Base-by-base conservation (phyloP, 2,113 vertebrate species). In the Barnardius zonarius region DNA sequence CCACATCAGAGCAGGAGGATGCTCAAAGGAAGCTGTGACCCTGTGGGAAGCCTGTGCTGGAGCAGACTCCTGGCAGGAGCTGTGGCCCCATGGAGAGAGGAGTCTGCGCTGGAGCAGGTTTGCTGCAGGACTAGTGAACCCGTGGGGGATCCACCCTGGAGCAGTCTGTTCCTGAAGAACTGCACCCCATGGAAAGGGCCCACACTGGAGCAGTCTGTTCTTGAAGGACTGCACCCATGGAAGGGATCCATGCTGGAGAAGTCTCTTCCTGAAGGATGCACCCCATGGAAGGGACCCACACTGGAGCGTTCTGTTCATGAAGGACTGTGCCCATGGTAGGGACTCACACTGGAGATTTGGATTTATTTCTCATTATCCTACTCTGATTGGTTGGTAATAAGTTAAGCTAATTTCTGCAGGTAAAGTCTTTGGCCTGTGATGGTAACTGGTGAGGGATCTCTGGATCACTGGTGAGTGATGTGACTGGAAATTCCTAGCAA, bases 401-500 rank as follows among this genome's bases (percentile, higher is more conserved):
- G 30, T 55, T 33, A 55, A 55, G 20, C 54, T 33, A 55, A 33
- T 55, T 55, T 33, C 30, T 2, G 7, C 54, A 55, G 31, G 54
- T 55, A 18, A 18, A 55, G 54, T 55, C 30, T 33, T 55, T 33
- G 33, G 30, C 18, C 31, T 55, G 54, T 33, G 54, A 55, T 33
- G 30, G 10, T 55, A 33, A 55, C 54, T 33, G 54, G 54, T 55
- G 30, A 55, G 11, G 33, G 54, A 55, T 20, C 18, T 55, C 30
- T 33, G 54, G 30, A 55, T 55, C 54, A 55, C 30, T 55, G 54
- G 54, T 33, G 30, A 55, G 30, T 55, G 54, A 33, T 55, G 17
- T 55, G 54, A 86, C 17, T 93, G 66, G 76, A 92, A 92, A 88
- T 83, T 88, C 19, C 7, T 91, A 69, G 27, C 44, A 54, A 51